Base-by-base conservation (phyloP, 2,113 vertebrate genomes). In the Odontophorus gujanensis region DNA sequence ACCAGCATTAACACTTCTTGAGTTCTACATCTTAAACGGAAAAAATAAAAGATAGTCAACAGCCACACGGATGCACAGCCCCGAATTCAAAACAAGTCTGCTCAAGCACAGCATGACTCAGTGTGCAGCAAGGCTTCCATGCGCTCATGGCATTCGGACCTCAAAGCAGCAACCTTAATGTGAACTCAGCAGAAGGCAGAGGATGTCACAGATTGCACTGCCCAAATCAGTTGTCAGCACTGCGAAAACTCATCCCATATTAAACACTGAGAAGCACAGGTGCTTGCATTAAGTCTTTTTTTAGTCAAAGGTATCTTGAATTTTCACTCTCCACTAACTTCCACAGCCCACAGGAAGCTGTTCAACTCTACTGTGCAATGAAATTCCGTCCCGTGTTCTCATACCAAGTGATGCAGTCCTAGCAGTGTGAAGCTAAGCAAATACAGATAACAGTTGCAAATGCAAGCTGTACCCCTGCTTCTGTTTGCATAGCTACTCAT, bases 241-340 rank as follows among this genome's bases (percentile, higher is more conserved):
- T 10, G 69, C 73, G 45, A 92, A 94, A 90, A 74, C 16, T 68
- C 38, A 59, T 30, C n/a, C 48, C 58, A 58, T 45, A 84, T n/a
- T 20, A 72, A 87, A 38, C 43, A 30, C 51, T 11, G 20, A 42
- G 19, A 92, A 81, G 17, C 11, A 15, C 4, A 59, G 13, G 38
- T 36, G 30, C 25, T 86, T 42, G 32, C 17, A 43, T 16, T 3
- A 74, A 93, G 2, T n/a, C 36, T 9, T 84, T 22, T 26, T 62
- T 40, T 62, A 50, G 59, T 15, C 65, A 92, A 80, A 92, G 18
- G 47, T 34, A 45, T 48, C 77, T 78, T 57, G 28, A 63, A 15
- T 48, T 63, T 62, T 20, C 28, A 32, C 40, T 69, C 66, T 61
- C 63, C 19, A 7, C 45, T 36, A 19, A 30, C 21, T 93, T 72